Evolutionary conservation across 37 sponge, comb jelly and placozoan genomes (phyloP), one percentile per base, ranked within the genome.

Genomic region (Aplysina aerophoba): DNA sequence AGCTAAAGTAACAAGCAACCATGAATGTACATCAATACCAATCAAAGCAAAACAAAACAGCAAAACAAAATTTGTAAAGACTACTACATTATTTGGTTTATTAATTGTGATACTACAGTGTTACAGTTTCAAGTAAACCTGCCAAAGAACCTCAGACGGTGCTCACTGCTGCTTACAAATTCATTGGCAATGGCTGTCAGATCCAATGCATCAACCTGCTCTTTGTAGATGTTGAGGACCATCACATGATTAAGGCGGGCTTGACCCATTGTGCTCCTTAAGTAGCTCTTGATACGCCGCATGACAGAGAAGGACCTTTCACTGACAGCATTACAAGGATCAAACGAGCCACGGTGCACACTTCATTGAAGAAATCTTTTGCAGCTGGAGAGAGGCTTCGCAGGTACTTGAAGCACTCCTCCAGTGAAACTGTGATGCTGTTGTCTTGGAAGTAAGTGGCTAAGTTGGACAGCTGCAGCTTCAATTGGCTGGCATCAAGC

Each of bases 161-260:
- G 92, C 66, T 91, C 92, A 80, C 82, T 91, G 38, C 66, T 82
- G 21, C 81, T 25, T 0, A 91, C 85, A 91, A 91, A 91, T 44
- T 91, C 85, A 87, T 87, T 91, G 73, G 85, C 84, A 55, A 85
- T 78, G 19, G 41, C 71, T 31, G 17, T 38, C 34, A 90, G 66
- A 33, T 91, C 73, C 31, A 91, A 62, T 12, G 21, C 36, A 78
- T 87, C 88, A 15, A 91, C 77, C 40, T 64, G 39, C 54, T 91
- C 88, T 61, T 91, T 85, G 82, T 91, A 84, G 55, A 87, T 87
- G 68, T 75, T 84, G 37, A 91, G 80, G 15, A 91, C 59, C 84
- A 85, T 82, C 20, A 82, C 19, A 73, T 85, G 83, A 38, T 90
- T 90, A 6, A 90, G 56, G 21, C 86, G 20, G 16, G 40, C 59